Evolutionary conservation across 2,113 vertebrate genomes (phyloP).

Genomic region (Numenius arquata): DNA sequence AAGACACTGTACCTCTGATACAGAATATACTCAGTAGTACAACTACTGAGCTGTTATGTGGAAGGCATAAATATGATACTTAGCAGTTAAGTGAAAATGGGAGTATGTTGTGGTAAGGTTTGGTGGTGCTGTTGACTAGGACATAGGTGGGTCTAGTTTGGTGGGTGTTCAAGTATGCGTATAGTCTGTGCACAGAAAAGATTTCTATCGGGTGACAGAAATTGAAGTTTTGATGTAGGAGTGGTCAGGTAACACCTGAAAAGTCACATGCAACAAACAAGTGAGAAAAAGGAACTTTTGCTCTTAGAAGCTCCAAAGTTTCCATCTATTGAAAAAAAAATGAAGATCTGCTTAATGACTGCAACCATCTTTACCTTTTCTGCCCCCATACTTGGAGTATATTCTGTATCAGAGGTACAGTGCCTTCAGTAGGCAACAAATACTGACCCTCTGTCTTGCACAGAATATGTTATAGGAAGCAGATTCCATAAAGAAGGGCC

Average conservation of each 20-base stretch:
- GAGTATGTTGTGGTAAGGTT: neutral
- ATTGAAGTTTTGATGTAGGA: neutral
- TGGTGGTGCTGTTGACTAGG: neutral
- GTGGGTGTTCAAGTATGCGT: neutral
- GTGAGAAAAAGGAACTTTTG: neutral
- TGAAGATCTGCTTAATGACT: neutral
- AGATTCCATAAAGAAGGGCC: neutral
- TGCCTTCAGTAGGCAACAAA: neutral
- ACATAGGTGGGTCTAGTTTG: accelerated
- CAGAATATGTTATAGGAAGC: neutral
- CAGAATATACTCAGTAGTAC: too few species aligned
- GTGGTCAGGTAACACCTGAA: neutral
- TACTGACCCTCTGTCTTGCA: neutral
- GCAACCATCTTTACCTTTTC: neutral
- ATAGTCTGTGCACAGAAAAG: neutral
- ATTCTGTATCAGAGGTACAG: neutral
- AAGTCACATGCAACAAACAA: neutral
- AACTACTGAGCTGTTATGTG: neutral
- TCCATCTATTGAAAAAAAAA: neutral
- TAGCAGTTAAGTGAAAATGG: neutral
- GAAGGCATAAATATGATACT: neutral
- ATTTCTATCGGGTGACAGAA: neutral
- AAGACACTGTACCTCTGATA: too few species aligned
- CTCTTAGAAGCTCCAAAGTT: neutral
- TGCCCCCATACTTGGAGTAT: neutral